Evolutionary conservation across 2,113 vertebrate genomes (phyloP).

Genomic region (Lanius ludovicianus): DNA sequence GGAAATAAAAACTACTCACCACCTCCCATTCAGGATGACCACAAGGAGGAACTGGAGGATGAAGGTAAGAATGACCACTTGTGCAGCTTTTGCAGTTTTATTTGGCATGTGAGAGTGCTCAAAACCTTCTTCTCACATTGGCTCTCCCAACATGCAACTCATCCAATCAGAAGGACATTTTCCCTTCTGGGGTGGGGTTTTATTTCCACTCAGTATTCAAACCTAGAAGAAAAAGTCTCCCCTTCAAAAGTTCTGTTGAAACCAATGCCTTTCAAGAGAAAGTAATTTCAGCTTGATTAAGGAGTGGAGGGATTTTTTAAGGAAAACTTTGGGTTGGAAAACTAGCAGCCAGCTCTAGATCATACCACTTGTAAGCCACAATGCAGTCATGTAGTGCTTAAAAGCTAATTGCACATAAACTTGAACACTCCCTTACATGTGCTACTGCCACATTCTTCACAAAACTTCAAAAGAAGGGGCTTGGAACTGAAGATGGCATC

Average conservation of each 20-base stretch:
- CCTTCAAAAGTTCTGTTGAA: neutral
- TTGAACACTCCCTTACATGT: neutral
- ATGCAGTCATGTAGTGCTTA: neutral
- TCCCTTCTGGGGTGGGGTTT: neutral
- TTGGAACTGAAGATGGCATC: neutral
- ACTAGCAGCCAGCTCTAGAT: neutral
- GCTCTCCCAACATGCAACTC: neutral
- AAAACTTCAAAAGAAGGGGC: neutral
- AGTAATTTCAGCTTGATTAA: neutral
- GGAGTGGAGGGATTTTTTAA: accelerated
- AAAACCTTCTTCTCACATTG: neutral
- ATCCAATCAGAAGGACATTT: neutral
- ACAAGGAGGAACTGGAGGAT: neutral
- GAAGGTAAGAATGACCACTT: neutral
- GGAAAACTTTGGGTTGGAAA: neutral
- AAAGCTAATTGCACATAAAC: neutral
- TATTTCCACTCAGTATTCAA: neutral
- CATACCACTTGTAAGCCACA: neutral
- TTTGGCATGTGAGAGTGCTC: neutral
- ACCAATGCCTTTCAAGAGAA: neutral
- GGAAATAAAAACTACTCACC: neutral
- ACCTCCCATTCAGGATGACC: neutral
- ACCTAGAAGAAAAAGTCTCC: neutral
- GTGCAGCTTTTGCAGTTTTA: neutral
- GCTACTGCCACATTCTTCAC: neutral